Base-by-base conservation (phyloP, 2,888 invertebrate species). In the Peribatodes rhomboidaria region DNA sequence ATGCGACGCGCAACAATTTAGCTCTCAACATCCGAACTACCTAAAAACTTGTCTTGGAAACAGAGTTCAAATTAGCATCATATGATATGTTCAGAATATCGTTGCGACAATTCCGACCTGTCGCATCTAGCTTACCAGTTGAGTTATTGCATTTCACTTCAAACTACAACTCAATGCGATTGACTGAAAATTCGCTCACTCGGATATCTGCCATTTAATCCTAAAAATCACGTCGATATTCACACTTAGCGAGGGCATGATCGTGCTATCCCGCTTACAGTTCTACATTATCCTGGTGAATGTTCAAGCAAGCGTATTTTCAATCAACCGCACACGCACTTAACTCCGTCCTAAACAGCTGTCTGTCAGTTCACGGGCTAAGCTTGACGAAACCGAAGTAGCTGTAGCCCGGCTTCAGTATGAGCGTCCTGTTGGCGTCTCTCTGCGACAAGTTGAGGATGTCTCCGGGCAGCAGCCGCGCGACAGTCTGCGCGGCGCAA, bases 361-460 rank as follows among this genome's bases (percentile, higher is more conserved):
- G n/a, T n/a, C n/a, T n/a, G 31, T n/a, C 9, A 65, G 64, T 62
- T 67, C 68, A 70, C 54, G 91, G 88, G 84, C 87, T 86, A 74
- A 93, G 82, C 85, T 92, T 92, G 7, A 92, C 80, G 57, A 93
- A 90, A 1, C 92, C 92, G 61, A 92, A 77, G 79, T 88, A 91
- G 2, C 87, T 84, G 73, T 89, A 88, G 0, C 92, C 92, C 0
- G 84, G 85, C 65, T 83, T 63, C 0, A 92, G 83, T 85, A 87
- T 87, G 13, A 93, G 75, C 1, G 87, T 91, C 33, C 88, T 78
- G 77, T 92, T 89, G 0, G 77, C 84, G 71, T 93, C 93, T 13
- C 92, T 74, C 52, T 91, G 92, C 0, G 88, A 83, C 11, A 92
- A 71, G 69, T 87, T 89, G 42, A 93, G 79, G 0, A 72, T 78